These are phyloP conservation scores for Rotaria macrura DNA, from an alignment of 2,888 invertebrate genomes.

Conservation along the genomic window DNA sequence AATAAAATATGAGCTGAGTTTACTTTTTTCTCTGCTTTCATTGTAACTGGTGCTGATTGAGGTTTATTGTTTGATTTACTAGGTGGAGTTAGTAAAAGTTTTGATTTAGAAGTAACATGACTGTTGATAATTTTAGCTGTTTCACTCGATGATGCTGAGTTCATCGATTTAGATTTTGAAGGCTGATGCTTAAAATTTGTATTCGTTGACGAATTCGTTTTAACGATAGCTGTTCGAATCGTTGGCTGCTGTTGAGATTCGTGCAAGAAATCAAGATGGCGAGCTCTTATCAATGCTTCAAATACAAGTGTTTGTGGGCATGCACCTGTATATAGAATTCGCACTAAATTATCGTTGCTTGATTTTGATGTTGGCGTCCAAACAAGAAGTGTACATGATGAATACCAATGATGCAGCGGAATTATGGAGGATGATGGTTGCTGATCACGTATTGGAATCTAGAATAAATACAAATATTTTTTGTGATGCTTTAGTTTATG, in stretches of 20 bases:
- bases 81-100: not conserved
- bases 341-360: not conserved
- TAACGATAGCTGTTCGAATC: not conserved
- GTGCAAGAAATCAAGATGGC: not conserved
- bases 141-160: not conserved
- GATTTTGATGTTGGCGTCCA: constrained; percentile 8
- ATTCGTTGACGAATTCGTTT: not conserved
- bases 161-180: not conserved
- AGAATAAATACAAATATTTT: not conserved
- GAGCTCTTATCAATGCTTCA: not conserved
- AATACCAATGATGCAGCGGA: constrained; percentile 15
- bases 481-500: too few species aligned
- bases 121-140: not conserved
- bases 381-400: constrained; percentile 4
- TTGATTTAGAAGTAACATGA: not conserved
- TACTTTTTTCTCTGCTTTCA: not conserved
- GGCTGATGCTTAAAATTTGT: not conserved
- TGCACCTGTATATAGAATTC: not conserved
- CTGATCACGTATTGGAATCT: constrained; percentile 12
- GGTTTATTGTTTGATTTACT: not conserved
- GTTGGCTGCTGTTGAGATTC: not conserved
- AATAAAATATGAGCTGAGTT: not conserved
- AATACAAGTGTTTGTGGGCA: constrained; percentile 4
- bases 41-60: not conserved
- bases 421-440: not conserved